These are phyloP conservation scores for Pithys albifrons DNA, from an alignment of 2,113 vertebrate species.

Conservation along the genomic window DNA sequence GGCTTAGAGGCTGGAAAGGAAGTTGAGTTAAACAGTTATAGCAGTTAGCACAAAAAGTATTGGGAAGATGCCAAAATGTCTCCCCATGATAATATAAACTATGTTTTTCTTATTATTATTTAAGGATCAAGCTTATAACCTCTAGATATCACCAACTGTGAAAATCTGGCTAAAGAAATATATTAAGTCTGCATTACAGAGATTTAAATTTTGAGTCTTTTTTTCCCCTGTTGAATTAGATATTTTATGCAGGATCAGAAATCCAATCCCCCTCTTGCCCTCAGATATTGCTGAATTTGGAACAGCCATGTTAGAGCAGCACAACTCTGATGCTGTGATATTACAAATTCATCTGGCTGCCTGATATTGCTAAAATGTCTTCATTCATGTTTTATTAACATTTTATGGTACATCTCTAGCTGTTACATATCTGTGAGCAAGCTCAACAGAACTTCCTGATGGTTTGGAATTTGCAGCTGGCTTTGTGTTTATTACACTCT, in stretches of 20 bases:
- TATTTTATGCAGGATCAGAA: background rate
- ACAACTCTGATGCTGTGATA: background rate
- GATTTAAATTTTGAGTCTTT: background rate
- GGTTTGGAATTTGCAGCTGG: background rate
- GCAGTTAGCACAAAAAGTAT: background rate
- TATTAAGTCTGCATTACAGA: background rate
- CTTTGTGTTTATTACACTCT: background rate
- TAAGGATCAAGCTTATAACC: background rate
- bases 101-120: background rate
- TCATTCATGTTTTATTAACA: background rate
- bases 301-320: accelerated
- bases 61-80: background rate
- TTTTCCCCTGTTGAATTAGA: background rate
- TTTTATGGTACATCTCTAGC: background rate
- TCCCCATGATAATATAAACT: background rate
- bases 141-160: accelerated
- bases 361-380: background rate
- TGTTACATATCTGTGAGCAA: background rate
- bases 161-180: background rate
- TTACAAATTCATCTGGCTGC: background rate
- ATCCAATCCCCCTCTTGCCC: accelerated
- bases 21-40: background rate
- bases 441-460: background rate
- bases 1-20: background rate
- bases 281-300: background rate